phyloP scores from a whole-genome alignment of 2,797 vertebrate genomes.

The Platyrinchus mystaceus region DNA sequence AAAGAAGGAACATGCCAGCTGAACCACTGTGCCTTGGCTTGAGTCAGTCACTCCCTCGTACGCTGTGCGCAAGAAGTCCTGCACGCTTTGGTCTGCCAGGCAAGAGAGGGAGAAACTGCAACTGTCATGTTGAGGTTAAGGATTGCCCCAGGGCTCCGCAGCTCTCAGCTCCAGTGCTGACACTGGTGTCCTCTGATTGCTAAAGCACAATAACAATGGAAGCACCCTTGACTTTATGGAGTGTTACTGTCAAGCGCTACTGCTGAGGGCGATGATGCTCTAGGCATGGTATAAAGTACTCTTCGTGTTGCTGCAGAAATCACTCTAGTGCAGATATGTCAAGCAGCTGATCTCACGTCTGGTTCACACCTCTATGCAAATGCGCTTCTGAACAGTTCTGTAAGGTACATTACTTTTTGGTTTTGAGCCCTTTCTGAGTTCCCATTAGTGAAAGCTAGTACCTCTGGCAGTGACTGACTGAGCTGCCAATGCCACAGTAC shows the following conservation, averaged over 20 bases:
- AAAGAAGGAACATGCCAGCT: constrained; percentile 82
- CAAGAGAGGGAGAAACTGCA: constrained; percentile 26
- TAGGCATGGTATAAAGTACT: fast-evolving
- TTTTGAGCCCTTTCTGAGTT: not conserved
- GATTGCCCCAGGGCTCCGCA: not conserved
- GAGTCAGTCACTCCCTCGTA: constrained; percentile 63
- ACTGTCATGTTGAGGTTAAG: fast-evolving
- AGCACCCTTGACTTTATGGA: not conserved
- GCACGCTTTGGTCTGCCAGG: constrained; percentile 76
- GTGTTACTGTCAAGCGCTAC: not conserved
- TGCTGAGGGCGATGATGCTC: fast-evolving
- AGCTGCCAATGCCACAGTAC: not conserved
- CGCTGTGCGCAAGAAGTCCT: constrained; percentile 66
- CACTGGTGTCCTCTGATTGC: not conserved
- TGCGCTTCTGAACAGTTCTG: not conserved
- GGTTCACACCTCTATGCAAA: not conserved
- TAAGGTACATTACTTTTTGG: not conserved
- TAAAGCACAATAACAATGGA: not conserved
- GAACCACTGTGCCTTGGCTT: constrained; percentile 72
- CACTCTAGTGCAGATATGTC: not conserved
- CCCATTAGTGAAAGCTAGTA: not conserved
- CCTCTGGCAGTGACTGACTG: not conserved
- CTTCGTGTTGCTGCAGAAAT: not conserved
- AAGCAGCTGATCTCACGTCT: not conserved
- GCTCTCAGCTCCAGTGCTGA: not conserved